These are phyloP conservation scores for Adineta ricciae DNA, from an alignment of 2,888 invertebrate genomes.

Conservation along the genomic window DNA sequence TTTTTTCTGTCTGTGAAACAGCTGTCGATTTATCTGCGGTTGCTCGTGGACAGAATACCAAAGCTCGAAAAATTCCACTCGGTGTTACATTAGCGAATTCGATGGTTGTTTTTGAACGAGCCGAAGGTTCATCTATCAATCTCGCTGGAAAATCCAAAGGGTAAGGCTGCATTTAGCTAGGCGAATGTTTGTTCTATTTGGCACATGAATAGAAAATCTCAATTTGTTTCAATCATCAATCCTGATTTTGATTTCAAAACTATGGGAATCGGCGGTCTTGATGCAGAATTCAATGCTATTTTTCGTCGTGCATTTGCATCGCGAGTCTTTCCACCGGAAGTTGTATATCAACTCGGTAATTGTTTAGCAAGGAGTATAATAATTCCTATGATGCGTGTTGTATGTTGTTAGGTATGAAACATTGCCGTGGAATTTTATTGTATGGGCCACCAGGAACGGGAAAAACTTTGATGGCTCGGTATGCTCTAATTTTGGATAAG, in stretches of 20 bases:
- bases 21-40: conserved; percentile 34
- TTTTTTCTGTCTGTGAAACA: conserved; percentile 18
- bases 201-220: conserved; percentile 56
- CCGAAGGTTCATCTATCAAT: conserved; percentile 76
- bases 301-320: conserved; percentile 96
- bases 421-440: conserved; percentile 89
- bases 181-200: background rate
- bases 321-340: conserved; percentile 89
- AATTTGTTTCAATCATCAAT: conserved; percentile 71
- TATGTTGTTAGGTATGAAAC: conserved; percentile 65
- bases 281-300: conserved; percentile 91
- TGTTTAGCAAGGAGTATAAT: too few species aligned
- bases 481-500: background rate
- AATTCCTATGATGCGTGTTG: too few species aligned
- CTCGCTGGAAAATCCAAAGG: conserved; percentile 65
- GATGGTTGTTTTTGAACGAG: conserved; percentile 81
- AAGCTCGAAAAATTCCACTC: conserved; percentile 33
- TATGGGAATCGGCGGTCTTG: conserved; percentile 97
- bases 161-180: conserved; percentile 38
- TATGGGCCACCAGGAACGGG: conserved; percentile 98
- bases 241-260: conserved; percentile 99
- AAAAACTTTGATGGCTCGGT: conserved; percentile 93
- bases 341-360: conserved; percentile 70
- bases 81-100: conserved; percentile 79
- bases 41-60: conserved; percentile 30